Evolutionary conservation across 2,113 vertebrate species (phyloP).

Genomic region (Crypturellus undulatus): DNA sequence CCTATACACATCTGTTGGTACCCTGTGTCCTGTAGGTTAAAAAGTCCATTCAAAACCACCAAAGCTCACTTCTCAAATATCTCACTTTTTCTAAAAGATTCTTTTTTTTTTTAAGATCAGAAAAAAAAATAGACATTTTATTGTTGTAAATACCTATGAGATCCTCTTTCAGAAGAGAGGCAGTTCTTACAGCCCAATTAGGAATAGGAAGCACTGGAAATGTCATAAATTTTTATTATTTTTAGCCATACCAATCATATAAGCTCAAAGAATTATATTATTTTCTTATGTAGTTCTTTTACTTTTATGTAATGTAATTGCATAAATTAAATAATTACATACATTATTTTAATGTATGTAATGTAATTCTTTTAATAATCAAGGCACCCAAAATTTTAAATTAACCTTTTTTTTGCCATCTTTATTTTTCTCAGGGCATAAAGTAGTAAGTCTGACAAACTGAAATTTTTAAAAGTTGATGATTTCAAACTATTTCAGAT

Average conservation of each 20-base stretch:
- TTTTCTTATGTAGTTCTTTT: neutral
- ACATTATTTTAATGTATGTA: no score
- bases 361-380: neutral
- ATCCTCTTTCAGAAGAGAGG: neutral
- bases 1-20: neutral
- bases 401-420: neutral
- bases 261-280: neutral
- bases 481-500: neutral
- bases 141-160: neutral
- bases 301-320: no score
- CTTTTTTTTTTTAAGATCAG: neutral
- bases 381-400: neutral
- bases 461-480: neutral
- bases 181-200: neutral
- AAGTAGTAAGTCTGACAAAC: neutral
- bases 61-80: neutral
- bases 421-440: neutral
- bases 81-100: neutral
- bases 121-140: neutral
- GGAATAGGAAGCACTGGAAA: neutral
- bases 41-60: neutral
- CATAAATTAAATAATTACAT: no score
- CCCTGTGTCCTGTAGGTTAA: neutral
- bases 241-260: neutral
- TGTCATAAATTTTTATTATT: neutral